Evolutionary conservation across 1,140 invertebrate species (phyloP), one percentile per base, ranked within the genome.

Genomic region (Hyphantria cunea): DNA sequence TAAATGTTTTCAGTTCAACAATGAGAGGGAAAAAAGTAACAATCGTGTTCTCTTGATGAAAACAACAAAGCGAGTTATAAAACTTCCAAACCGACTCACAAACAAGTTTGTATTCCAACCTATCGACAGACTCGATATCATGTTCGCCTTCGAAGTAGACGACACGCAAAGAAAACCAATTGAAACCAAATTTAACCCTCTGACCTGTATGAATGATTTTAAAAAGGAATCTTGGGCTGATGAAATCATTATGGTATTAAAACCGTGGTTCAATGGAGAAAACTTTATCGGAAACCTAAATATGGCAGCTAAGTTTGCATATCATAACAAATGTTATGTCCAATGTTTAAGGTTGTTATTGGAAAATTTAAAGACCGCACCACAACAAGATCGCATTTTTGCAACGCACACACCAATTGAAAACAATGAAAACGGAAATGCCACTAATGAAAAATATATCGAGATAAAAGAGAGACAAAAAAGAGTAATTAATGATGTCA

Each of bases 1-100:
- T n/a, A n/a, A 25, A 25, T 25, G 5, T 25, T 74, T 78, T 45
- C 59, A 89, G 84, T 39, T 45, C 8, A 71, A 63, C 25, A 78
- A 70, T 17, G 84, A 87, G 51, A 80, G 72, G 59, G 79, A 82
- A 44, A 85, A 84, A 67, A 69, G 63, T 0, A 75, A 52, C 7
- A 86, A 80, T 37, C 70, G 84, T 7, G 70, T 90, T 0, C 86
- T 90, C 45, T 86, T 87, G 84, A 90, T 90, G 87, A 89, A 90
- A 58, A 90, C 87, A 2, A 89, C 86, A 7, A 90, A 88, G 60
- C 76, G 87, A 0, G 84, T 90, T 0, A 90, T 90, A 32, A 90
- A 88, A 69, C 89, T 90, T 55, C 87, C 87, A 6, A 78, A 83
- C 0, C 80, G 67, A 53, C 68, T 76, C 0, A 77, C 59, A 54